Base-by-base conservation (phyloP, 2,888 invertebrate genomes). In the Pantelozetes paolii region DNA sequence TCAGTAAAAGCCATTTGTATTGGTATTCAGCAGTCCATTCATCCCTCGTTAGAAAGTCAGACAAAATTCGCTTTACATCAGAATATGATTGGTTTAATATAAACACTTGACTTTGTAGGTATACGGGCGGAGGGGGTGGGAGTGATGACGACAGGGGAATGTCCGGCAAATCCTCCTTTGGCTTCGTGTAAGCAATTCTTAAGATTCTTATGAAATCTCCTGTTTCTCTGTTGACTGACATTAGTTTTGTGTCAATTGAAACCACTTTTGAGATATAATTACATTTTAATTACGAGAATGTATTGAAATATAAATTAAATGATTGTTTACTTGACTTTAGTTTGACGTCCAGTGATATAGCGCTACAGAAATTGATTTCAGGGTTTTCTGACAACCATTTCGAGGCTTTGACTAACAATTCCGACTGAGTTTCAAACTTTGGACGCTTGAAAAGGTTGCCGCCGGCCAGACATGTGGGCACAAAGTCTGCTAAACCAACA, bases 391-490 rank as follows among this genome's bases (percentile, higher is more conserved):
- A 32, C 26, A 78, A 15, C 79, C 79, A 79, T 40, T 71, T 59
- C 0, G 78, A 78, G 2, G 79, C 79, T 48, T 75, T 74, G 1
- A 62, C 23, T 1, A 79, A 71, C 15, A 77, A 48, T 32, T 64
- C 75, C 1, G 76, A 76, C 59, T 78, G 77, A 11, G 74, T 67
- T 62, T 79, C 78, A 36, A 77, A 78, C 48, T 73, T 26, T 9
- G 78, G 78, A n/a, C 76, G 40, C 45, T 76, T 70, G n/a, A 79
- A 77, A 1, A 78, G 42, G 6, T 77, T 76, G 26, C 78, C 78
- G 11, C 72, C 73, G 3, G 71, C 40, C 6, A 77, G 26, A 2
- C 50, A 57, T n/a, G 75, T 71, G n/a, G 78, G 78, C 5, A 76
- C 42, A 69, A 78, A 78, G 62, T 78, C 78, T 18, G 50, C 71